A percentile compares a stretch with the other conserved stretches of the same genome.
phyloP scores from a whole-genome alignment of 2,113 vertebrate genomes.

The Actenoides lindsayi region DNA sequence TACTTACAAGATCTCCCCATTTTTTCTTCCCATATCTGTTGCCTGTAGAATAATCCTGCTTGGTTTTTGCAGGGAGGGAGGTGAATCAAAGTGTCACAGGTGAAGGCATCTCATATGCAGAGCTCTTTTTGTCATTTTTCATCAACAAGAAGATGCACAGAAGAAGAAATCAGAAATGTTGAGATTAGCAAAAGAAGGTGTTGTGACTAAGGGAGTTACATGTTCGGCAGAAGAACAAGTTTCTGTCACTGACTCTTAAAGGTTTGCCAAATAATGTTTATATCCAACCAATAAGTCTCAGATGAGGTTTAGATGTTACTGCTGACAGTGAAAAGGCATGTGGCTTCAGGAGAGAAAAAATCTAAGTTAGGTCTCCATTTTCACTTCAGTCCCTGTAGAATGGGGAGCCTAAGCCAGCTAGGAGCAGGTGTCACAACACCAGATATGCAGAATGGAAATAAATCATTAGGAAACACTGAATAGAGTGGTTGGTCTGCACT shows the following conservation, averaged over 20 bases:
- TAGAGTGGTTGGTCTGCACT: neutral
- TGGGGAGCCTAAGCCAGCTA: neutral
- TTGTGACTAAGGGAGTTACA: neutral
- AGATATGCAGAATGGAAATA: neutral
- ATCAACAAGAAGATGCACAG: neutral
- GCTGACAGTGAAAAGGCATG: neutral
- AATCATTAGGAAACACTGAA: neutral
- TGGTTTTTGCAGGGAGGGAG: neutral
- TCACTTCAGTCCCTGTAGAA: neutral
- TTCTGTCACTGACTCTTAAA: neutral
- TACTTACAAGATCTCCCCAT: neutral
- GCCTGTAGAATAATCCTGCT: neutral
- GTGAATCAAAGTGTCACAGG: neutral
- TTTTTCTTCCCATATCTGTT: neutral
- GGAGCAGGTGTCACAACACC: neutral
- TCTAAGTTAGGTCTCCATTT: neutral
- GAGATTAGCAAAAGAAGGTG: neutral
- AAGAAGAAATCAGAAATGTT: neutral
- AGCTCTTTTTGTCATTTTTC: neutral
- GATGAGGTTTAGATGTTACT: neutral
- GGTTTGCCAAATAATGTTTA: neutral
- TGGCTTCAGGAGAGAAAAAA: neutral
- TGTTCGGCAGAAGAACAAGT: neutral
- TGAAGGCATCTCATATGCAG: neutral
- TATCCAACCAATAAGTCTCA: neutral